These are phyloP conservation scores for Crocodylus rhombifer DNA, from an alignment of 2,797 vertebrate genomes.

Conservation along the genomic window DNA sequence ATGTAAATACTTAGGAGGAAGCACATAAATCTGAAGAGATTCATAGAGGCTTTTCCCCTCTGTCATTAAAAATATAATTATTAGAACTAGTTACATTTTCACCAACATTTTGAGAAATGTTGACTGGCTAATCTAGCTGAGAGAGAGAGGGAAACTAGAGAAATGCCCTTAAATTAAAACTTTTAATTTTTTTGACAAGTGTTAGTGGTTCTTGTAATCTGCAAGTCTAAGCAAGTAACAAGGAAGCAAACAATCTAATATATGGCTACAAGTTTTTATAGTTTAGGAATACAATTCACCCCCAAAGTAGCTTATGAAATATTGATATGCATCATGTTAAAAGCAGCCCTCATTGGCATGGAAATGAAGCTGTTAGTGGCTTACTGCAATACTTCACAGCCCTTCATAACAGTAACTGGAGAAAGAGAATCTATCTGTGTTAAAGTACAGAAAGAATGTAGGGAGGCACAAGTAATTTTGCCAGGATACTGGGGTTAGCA, in stretches of 20 bases:
- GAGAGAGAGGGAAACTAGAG: neutral
- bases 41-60: fast-evolving
- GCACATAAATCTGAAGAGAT: neutral
- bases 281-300: constrained; percentile 65
- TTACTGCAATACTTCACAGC: neutral
- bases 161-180: constrained; percentile 41
- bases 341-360: constrained; percentile 29
- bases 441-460: neutral
- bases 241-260: constrained; percentile 43
- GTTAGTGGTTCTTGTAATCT: constrained; percentile 36
- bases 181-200: neutral
- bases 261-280: constrained; percentile 36
- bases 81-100: neutral
- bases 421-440: neutral
- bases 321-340: constrained; percentile 48
- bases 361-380: neutral
- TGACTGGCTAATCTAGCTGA: neutral
- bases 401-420: neutral
- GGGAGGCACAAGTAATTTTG: neutral
- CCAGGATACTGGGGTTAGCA: neutral
- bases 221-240: constrained; percentile 26
- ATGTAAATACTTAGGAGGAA: neutral
- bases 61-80: neutral
- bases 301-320: constrained; percentile 59
- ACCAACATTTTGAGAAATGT: neutral